Evolutionary conservation across 2,797 vertebrate genomes (phyloP), one percentile per base, ranked within the genome.

Genomic region (Schizopygopsis pylzovi): DNA sequence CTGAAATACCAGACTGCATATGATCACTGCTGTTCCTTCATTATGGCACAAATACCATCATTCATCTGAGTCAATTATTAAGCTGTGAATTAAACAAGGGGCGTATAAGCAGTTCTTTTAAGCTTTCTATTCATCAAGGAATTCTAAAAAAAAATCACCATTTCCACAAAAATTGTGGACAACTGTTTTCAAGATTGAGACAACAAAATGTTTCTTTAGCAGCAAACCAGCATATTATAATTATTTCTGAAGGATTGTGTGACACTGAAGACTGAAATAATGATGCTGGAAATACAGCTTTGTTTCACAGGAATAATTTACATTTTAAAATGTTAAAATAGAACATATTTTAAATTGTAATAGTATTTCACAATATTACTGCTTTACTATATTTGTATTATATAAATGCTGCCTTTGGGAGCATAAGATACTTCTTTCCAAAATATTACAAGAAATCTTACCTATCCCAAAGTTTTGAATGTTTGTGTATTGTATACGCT

Each of bases 11-110:
- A 0, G 65, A 68, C 65, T 20, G 33, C 65, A 68, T 68, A 68
- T n/a, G 49, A 39, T 52, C 59, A 63, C 76, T 73, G 33, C 75
- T 86, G 65, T 49, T 83, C 45, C n/a, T 41, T 67, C 15, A 67
- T 77, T 54, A 77, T 54, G 33, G 8, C 56, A 37, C 28, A 68
- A 77, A 15, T 37, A 20, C 6, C 73, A 77, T 67, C 59, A 6
- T 61, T 33, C 7, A 33, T 61, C 52, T n/a, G 65, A 22, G 33
- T 67, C 75, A 76, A 18, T 76, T 76, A 49, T 65, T 49, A 37
- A 61, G 56, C 49, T 2, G 1, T 61, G 25, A 15, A 73, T 59
- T 73, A 9, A 33, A 45, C 54, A 63, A 75, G 56, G 49, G 56
- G 15, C 28, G 39, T 37, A 33, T 13, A 18, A 5, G 10, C 33